Base-by-base conservation (phyloP, 2,888 invertebrate genomes). In the Dexiosoma caninum region DNA sequence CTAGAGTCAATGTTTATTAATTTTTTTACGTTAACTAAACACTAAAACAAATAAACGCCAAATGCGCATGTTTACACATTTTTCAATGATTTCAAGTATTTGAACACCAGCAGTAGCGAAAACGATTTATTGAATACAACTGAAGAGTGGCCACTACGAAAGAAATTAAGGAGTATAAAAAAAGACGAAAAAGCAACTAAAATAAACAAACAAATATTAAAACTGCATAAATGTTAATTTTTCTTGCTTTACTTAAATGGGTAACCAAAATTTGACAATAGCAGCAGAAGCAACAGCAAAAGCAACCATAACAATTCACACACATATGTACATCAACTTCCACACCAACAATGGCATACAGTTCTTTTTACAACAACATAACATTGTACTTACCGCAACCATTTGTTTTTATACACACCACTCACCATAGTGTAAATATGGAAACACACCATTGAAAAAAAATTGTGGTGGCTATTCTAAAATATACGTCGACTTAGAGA, bases 41-140 rank as follows among this genome's bases (percentile, higher is more conserved):
- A 60, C 49, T 53, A 23, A 60, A 67, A 60, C 8, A 51, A 60
- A 35, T 59, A 71, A 77, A 55, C 55, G 12, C n/a, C n/a, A 60
- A 78, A 60, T 72, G 72, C 72, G 67, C 78, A 72, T 67, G 72
- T 78, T 72, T 72, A 72, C 30, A 53, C 30, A 72, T 67, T 40
- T 66, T 51, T 40, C 5, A 62, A 12, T 37, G 62, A 62, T 62
- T 77, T 69, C 53, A 44, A 77, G 69, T 62, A 44, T 69, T 55
- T 23, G 7, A n/a, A 46, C 32, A 53, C 23, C 57, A 72, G 16
- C 27, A 49, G 21, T 8, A 40, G 9, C 32, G 23, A 37, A 59
- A 70, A 2, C 37, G 21, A n/a, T 59, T 59, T 49, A 49, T 46
- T 35, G 55, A 23, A 19, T 32, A 44, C 21, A 44, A 21, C 21